These are phyloP conservation scores for Fundulus diaphanus DNA, from an alignment of 2,797 vertebrate genomes.

Conservation along the genomic window DNA sequence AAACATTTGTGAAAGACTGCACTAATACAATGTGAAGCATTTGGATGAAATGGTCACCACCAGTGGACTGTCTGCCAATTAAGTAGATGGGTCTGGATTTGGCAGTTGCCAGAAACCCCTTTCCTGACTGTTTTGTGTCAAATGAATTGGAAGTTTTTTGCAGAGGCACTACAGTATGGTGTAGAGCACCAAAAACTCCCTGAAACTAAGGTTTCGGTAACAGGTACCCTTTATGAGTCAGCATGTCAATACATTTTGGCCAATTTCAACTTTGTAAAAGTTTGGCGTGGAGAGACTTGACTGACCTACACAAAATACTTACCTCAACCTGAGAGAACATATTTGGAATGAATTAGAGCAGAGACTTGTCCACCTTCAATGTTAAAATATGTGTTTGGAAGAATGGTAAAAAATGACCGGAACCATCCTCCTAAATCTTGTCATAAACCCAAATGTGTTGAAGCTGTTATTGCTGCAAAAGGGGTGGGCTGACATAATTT, in stretches of 20 bases:
- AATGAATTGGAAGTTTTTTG: too few species aligned
- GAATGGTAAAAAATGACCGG: neutral
- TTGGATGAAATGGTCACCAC: neutral
- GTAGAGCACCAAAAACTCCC: too few species aligned
- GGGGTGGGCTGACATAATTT: neutral
- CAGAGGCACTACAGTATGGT: too few species aligned
- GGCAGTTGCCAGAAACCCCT: too few species aligned
- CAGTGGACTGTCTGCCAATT: neutral
- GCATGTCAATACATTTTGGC: neutral
- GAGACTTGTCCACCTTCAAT: neutral
- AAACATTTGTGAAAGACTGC: neutral
- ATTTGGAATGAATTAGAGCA: neutral
- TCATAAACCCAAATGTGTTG: neutral
- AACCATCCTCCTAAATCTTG: neutral
- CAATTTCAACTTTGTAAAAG: neutral
- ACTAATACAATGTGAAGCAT: neutral
- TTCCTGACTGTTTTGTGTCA: too few species aligned
- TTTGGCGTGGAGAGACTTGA: neutral
- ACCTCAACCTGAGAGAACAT: neutral
- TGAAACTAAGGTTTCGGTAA: too few species aligned
- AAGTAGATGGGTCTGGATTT: neutral
- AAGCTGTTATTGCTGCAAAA: neutral
- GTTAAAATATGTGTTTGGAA: neutral
- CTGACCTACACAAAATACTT: neutral
- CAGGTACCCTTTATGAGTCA: neutral